phyloP scores from a whole-genome alignment of 1,140 invertebrate species.

The Zaprionus taronus region DNA sequence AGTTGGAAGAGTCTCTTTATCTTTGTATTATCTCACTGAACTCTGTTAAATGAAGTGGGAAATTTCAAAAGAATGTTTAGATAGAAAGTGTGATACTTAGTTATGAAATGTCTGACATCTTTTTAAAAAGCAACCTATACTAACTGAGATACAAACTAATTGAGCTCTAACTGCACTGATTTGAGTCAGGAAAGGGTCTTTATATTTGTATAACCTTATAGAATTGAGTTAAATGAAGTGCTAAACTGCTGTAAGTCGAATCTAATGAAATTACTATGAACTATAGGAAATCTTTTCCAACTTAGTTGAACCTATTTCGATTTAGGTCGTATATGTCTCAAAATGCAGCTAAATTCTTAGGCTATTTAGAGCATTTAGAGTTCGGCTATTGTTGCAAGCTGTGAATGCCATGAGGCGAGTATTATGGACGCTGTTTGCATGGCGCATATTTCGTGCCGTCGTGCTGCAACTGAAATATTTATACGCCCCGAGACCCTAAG shows the following conservation, averaged over 20 bases:
- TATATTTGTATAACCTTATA: neutral
- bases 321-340: neutral
- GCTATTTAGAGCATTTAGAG: neutral
- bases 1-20: no score
- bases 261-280: neutral
- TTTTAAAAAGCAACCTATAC: neutral
- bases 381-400: neutral
- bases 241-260: neutral
- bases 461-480: conserved; percentile 65
- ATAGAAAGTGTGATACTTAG: neutral
- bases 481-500: conserved; percentile 52
- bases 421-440: conserved; percentile 28
- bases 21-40: neutral
- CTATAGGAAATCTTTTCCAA: neutral
- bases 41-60: neutral
- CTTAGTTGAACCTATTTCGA: no score
- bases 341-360: neutral
- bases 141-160: no score
- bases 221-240: neutral
- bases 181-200: no score
- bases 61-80: neutral
- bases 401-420: neutral
- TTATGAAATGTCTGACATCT: neutral
- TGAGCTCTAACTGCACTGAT: no score
- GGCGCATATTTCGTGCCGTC: conserved; percentile 37